These are phyloP conservation scores for Luperina nickerlii DNA, from an alignment of 2,888 invertebrate genomes.

Conservation along the genomic window DNA sequence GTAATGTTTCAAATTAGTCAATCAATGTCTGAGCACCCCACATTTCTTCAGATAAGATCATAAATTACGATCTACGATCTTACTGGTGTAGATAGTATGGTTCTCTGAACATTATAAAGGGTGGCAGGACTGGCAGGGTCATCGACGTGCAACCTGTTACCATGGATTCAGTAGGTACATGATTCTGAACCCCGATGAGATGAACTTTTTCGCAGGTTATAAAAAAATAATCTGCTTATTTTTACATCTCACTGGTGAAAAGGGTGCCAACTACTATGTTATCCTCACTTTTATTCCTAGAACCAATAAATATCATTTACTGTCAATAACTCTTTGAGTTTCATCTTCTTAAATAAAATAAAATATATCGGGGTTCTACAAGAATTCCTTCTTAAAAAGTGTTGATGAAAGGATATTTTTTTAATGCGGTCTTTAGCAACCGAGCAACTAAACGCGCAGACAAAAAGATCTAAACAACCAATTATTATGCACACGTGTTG, in stretches of 20 bases:
- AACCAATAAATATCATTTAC: not conserved
- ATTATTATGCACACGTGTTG: conserved; percentile 16
- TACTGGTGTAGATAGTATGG: too few relatives aligned
- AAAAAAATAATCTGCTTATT: not conserved
- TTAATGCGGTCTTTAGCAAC: not conserved
- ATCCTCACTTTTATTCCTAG: not conserved
- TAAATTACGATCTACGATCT: too few relatives aligned
- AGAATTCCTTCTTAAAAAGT: not conserved
- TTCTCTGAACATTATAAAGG: not conserved
- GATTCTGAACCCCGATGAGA: too few relatives aligned
- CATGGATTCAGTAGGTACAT: too few relatives aligned
- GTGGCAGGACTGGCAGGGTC: not conserved
- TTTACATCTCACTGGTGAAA: not conserved
- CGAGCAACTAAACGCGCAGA: not conserved
- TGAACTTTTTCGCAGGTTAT: too few relatives aligned
- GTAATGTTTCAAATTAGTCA: not conserved
- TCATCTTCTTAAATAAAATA: not conserved
- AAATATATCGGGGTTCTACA: not conserved
- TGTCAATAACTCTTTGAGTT: not conserved
- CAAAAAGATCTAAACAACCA: not conserved
- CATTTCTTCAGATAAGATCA: not conserved
- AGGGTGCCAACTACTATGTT: not conserved
- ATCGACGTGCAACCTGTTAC: not conserved
- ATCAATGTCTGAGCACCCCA: not conserved
- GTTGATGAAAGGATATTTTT: conserved; percentile 15